phyloP scores from a whole-genome alignment of 2,113 vertebrate genomes.

The Trochalopteron elliotii region DNA sequence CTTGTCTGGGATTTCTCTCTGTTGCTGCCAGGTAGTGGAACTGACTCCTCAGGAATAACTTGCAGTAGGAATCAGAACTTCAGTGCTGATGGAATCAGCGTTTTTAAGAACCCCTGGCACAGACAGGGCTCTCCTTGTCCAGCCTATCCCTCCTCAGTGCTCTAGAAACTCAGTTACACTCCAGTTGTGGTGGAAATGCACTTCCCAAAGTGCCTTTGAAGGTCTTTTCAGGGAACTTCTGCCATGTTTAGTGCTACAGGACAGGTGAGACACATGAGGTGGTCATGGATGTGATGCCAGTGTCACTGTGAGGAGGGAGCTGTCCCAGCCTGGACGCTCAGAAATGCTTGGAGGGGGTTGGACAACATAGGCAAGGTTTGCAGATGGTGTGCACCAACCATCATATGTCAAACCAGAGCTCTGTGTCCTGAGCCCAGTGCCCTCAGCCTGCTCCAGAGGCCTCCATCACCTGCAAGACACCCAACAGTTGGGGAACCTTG shows the following conservation, averaged over 20 bases:
- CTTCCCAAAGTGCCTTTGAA: not conserved
- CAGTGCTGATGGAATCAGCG: not conserved
- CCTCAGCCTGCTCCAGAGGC: not conserved
- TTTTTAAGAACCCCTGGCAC: not conserved
- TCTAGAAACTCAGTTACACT: not conserved
- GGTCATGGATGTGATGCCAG: not conserved
- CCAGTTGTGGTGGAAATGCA: not conserved
- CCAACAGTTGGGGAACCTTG: not conserved
- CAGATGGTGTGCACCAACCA: not conserved
- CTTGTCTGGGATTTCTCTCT: not conserved
- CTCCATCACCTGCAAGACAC: not conserved
- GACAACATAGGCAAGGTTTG: not conserved
- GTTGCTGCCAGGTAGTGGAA: not conserved
- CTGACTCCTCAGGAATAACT: not conserved
- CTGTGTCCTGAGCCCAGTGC: not conserved
- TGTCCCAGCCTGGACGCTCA: not conserved
- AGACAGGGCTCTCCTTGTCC: not conserved
- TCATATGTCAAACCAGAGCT: accelerated
- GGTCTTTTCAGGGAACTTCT: not conserved
- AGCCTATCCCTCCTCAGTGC: not conserved
- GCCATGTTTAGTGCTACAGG: not conserved
- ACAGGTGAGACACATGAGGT: not conserved
- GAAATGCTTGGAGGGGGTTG: accelerated
- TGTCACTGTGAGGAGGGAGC: not conserved
- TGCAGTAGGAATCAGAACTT: not conserved